Evolutionary conservation across 2,888 invertebrate genomes (phyloP).

Genomic region (Tuta absoluta): DNA sequence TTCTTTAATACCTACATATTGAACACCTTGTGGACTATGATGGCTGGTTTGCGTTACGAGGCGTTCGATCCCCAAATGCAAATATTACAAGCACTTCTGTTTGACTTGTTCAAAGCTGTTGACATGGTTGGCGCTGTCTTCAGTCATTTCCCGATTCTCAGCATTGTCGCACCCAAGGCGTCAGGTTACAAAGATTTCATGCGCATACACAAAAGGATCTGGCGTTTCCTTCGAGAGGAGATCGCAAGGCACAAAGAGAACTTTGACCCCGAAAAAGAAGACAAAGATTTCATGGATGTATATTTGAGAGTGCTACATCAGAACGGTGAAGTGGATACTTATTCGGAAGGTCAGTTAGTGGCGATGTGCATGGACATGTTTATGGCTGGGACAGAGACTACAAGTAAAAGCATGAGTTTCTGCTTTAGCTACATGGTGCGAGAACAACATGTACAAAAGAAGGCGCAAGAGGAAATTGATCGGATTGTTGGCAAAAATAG

Average conservation of each 20-base stretch:
- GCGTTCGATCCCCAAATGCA: conserved; percentile 86
- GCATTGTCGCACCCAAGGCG: conserved; percentile 85
- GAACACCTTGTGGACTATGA: conserved; percentile 91
- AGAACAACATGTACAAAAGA: conserved; percentile 86
- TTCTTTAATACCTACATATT: conserved; percentile 88
- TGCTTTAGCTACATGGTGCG: conserved; percentile 87
- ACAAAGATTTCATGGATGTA: conserved; percentile 90
- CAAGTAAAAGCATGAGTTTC: conserved; percentile 89
- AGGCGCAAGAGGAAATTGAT: conserved; percentile 90
- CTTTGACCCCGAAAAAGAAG: conserved; percentile 79
- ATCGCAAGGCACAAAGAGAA: conserved; percentile 86
- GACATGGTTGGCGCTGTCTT: conserved; percentile 92
- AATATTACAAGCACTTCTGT: conserved; percentile 84
- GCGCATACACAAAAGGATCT: conserved; percentile 85
- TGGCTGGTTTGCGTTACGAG: conserved; percentile 88
- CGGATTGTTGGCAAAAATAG: conserved; percentile 85
- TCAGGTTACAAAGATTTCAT: conserved; percentile 90
- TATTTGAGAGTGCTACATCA: conserved; percentile 86
- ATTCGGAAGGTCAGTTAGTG: conserved; percentile 87
- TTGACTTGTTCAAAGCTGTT: conserved; percentile 86
- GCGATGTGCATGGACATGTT: conserved; percentile 93
- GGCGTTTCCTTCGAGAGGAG: conserved; percentile 87
- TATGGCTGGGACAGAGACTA: conserved; percentile 93
- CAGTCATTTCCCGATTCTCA: conserved; percentile 88
- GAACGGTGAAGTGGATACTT: conserved; percentile 78